Conservation (phyloP, 2,888 invertebrate genomes). For the Trachelus tabidus region DNA sequence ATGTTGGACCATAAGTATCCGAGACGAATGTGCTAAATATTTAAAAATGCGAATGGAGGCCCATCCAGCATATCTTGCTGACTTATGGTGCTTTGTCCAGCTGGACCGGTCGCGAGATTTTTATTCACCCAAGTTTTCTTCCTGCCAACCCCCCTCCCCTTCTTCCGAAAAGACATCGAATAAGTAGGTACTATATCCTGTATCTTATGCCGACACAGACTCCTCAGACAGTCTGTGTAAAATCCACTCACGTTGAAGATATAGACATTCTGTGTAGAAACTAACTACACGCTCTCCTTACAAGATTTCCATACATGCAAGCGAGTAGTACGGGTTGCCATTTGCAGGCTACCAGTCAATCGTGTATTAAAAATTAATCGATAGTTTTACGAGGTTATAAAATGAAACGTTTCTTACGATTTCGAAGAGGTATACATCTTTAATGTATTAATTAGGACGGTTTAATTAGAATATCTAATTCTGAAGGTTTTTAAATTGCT, state of each 20-base stretch:
- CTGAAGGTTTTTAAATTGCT: no score
- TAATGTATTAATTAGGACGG: no score
- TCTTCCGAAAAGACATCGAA: not conserved
- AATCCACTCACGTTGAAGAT: not conserved
- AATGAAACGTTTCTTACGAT: no score
- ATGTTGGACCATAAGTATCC: conserved; percentile 37
- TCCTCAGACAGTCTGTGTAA: not conserved
- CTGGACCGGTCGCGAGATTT: conserved; percentile 10
- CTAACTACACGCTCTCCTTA: not conserved
- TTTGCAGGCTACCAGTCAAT: not conserved
- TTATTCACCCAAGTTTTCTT: not conserved
- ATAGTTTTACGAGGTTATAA: no score
- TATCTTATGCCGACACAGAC: not conserved
- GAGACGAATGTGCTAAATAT: conserved; percentile 32
- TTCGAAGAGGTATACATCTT: no score
- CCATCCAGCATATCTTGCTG: conserved; percentile 19
- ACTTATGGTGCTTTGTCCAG: conserved; percentile 36
- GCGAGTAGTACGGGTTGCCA: not conserved
- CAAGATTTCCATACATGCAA: not conserved
- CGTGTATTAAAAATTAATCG: not conserved
- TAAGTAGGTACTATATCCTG: not conserved
- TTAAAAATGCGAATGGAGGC: conserved; percentile 27
- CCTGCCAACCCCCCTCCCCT: no score
- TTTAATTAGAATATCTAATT: no score
- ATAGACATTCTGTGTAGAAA: not conserved